A percentile compares a stretch with the other conserved stretches of the same genome.
phyloP scores from a whole-genome alignment of 2,113 vertebrate genomes.

The Pteropus alecto region DNA sequence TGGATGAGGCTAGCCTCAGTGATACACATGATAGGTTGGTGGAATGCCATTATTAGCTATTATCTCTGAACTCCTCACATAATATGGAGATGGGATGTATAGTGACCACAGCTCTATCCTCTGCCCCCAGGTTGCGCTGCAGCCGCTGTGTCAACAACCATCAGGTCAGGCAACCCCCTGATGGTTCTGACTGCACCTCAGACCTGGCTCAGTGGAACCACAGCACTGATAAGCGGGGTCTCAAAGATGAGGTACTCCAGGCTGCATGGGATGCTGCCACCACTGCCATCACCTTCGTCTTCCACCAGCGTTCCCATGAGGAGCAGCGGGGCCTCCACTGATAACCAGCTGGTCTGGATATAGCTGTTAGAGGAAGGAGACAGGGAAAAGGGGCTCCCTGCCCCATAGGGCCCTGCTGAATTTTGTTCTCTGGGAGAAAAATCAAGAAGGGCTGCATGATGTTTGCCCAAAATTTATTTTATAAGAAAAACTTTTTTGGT shows the following conservation, averaged over 20 bases:
- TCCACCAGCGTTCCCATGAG: conserved; percentile 95
- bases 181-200: conserved; percentile 91
- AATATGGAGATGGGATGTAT: neutral
- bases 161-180: conserved; percentile 88
- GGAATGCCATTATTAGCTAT: neutral
- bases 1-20: conserved; percentile 90
- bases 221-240: conserved; percentile 89
- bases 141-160: conserved; percentile 91
- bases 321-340: conserved; percentile 88
- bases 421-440: conserved; percentile 72
- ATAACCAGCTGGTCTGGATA: conserved; percentile 52
- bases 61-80: neutral
- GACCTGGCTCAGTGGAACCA: conserved; percentile 97
- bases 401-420: neutral
- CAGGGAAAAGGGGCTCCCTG: conserved; percentile 24
- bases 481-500: conserved; percentile 78
- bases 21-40: conserved; percentile 95
- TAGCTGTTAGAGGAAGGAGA: conserved; percentile 37
- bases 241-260: conserved; percentile 90
- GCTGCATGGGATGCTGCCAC: conserved; percentile 91
- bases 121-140: conserved; percentile 89
- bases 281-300: conserved; percentile 90
- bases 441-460: conserved; percentile 71
- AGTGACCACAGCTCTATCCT: conserved; percentile 34
- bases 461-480: conserved; percentile 81